A percentile compares a stretch with the other conserved stretches of the same genome.
Conservation (phyloP, 2,113 vertebrate species). For the Anthoscopus minutus region DNA sequence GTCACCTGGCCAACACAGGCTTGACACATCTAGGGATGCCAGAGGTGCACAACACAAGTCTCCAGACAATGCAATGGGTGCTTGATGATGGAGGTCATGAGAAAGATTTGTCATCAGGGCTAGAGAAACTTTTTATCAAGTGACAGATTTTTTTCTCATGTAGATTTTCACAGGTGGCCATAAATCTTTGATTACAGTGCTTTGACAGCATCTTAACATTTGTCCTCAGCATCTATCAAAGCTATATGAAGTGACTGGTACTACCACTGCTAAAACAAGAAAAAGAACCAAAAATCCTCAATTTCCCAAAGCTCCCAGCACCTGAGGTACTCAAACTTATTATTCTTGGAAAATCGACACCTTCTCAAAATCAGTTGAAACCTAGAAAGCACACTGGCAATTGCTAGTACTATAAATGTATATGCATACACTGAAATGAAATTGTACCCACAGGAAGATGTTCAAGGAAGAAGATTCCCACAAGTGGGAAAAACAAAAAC, state of each 20-base stretch:
- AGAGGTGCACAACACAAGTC: not conserved
- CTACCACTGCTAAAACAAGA: not conserved
- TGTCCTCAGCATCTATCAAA: not conserved
- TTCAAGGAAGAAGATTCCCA: not conserved
- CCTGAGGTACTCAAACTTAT: not conserved
- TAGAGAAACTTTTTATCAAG: not conserved
- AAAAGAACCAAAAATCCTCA: fast-evolving
- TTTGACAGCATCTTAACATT: not conserved
- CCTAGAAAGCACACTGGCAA: not conserved
- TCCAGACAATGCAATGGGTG: not conserved
- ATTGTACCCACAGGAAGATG: not conserved
- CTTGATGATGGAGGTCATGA: not conserved
- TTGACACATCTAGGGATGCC: not conserved
- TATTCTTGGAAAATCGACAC: not conserved
- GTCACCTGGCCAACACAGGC: not conserved
- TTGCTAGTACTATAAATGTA: not conserved
- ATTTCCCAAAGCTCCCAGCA: not conserved
- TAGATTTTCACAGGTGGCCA: not conserved
- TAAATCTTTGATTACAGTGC: not conserved
- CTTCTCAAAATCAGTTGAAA: not conserved
- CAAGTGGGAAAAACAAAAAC: not conserved
- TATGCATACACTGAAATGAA: not conserved
- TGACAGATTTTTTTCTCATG: not conserved
- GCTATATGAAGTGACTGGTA: not conserved
- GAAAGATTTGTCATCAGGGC: not conserved